Base-by-base conservation (phyloP, 2,797 vertebrate species). In the Phoxinus dragarum region DNA sequence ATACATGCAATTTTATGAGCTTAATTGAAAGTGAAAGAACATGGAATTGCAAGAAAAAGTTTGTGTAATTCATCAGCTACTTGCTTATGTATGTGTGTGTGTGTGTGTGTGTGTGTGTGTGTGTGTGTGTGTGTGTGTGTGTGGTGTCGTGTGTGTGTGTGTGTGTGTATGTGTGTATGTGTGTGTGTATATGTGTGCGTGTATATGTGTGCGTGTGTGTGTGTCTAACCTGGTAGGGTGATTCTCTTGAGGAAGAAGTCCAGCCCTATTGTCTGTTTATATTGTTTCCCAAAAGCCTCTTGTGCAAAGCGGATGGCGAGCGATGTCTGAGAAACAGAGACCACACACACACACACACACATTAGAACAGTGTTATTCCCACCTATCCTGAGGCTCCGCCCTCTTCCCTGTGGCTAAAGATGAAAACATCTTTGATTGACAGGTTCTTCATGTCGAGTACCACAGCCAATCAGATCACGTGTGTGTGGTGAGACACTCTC, bases 231-330 rank as follows among this genome's bases (percentile, higher is more conserved):
- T 97, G 98, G 97, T 94, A 99, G 92, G 78, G 96, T 96, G 95
- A 99, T 97, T 94, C 98, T 98, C 95, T 97, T 99, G 94, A 99
- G 96, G 95, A 99, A 99, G 96, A 99, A 99, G 95, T 99, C 98
- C 95, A 99, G 94, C 93, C 98, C 98, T 89, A 99, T 95, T 89
- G 98, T 99, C 96, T 99, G 98, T 95, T 98, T 99, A 95, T 99
- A 99, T 92, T 98, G 98, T 94, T 99, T 99, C 94, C 97, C 98
- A 94, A 99, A 99, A 54, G 97, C 96, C 94, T 99, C 98, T 95
- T 99, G 98, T 90, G 98, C 96, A 95, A 99, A 99, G 93, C 97
- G 96, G 80, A 96, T 98, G 92, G 97, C 95, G 94, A 99, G 96
- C 90, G 98, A 99, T n/a, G 98, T 99, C 98, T 99, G 94, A 91